phyloP scores from a whole-genome alignment of 2,113 vertebrate genomes.

The Leucosticte australis region DNA sequence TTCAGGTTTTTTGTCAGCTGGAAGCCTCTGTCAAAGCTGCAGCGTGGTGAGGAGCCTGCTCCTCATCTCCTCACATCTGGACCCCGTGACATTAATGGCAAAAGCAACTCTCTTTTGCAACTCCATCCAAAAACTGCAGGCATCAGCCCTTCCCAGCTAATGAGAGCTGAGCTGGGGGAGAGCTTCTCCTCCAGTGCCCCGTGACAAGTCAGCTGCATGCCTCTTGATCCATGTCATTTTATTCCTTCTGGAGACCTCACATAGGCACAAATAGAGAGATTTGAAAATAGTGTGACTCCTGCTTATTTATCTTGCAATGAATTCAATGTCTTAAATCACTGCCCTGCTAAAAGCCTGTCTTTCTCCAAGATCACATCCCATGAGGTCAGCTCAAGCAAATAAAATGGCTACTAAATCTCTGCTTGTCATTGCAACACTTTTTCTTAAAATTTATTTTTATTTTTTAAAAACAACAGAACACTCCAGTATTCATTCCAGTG shows the following conservation, averaged over 20 bases:
- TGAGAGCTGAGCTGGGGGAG: neutral
- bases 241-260: neutral
- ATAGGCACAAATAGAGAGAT: neutral
- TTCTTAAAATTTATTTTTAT: neutral
- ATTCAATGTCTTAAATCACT: slow-evolving; percentile 11
- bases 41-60: neutral
- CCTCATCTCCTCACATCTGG: slow-evolving; percentile 5
- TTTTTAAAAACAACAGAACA: neutral
- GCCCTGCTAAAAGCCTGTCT: slow-evolving; percentile 1
- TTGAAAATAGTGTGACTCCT: neutral
- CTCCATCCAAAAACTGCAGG: neutral
- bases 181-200: neutral
- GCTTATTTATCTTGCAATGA: slow-evolving; percentile 5
- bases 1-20: neutral
- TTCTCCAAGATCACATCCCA: neutral
- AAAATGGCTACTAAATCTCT: slow-evolving; percentile 35
- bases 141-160: neutral
- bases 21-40: neutral
- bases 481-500: neutral
- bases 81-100: neutral
- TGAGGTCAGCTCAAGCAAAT: slow-evolving; percentile 27
- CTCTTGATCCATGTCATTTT: neutral
- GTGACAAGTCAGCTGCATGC: neutral
- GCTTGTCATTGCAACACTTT: slow-evolving; percentile 8
- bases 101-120: slow-evolving; percentile 1